phyloP scores from a whole-genome alignment of 2,113 vertebrate genomes.

The Ia io region DNA sequence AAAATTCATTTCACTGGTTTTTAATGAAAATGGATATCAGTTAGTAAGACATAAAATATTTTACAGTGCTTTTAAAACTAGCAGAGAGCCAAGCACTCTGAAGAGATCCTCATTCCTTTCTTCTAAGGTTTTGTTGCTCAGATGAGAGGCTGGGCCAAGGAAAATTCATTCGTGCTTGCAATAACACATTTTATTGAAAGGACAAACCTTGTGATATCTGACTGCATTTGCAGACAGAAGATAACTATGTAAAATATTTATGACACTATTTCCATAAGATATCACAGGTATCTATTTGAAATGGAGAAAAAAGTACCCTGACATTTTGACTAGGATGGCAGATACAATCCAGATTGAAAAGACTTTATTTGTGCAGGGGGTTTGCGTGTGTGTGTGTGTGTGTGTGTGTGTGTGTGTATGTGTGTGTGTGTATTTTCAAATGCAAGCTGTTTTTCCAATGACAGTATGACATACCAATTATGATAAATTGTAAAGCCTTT shows the following conservation, averaged over 20 bases:
- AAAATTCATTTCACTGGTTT: slow-evolving; percentile 5
- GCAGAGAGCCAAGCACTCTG: not conserved
- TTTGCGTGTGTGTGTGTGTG: not conserved
- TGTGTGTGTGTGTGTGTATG: not conserved
- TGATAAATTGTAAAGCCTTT: not conserved
- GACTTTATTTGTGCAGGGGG: not conserved
- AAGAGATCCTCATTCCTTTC: not conserved
- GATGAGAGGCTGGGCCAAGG: not conserved
- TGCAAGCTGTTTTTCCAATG: not conserved
- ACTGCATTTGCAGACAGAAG: slow-evolving; percentile 47
- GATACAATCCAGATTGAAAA: slow-evolving; percentile 18
- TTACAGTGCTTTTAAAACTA: not conserved
- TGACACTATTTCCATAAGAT: slow-evolving; percentile 63
- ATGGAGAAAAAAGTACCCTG: slow-evolving; percentile 15
- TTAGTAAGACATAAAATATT: not conserved
- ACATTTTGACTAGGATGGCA: slow-evolving; percentile 33
- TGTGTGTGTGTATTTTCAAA: not conserved
- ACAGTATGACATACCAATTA: not conserved
- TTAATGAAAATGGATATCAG: not conserved
- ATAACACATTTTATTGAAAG: slow-evolving; percentile 41
- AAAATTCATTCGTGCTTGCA: not conserved
- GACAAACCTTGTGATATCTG: not conserved
- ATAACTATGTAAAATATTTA: slow-evolving; percentile 64
- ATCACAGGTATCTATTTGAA: slow-evolving; percentile 45
- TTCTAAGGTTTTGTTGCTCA: not conserved